Conservation (phyloP, 2,797 vertebrate species). For the Esox masquinongy region DNA sequence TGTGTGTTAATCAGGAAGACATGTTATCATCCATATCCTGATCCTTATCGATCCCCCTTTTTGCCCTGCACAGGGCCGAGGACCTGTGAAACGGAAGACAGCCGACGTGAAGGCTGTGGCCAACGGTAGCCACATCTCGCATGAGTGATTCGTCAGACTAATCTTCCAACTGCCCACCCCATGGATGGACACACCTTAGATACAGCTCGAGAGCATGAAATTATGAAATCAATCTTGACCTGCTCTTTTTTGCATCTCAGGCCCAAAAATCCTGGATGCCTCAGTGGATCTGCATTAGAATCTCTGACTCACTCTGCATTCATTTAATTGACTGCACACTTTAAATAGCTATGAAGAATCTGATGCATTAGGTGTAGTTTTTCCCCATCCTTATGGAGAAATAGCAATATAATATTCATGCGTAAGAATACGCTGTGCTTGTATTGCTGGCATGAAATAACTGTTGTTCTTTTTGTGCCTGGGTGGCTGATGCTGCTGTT, state of each 20-base stretch:
- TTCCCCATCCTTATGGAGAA: background rate
- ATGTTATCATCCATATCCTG: conserved; percentile 41
- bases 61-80: background rate
- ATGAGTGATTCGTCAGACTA: background rate
- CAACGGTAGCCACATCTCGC: background rate
- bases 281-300: background rate
- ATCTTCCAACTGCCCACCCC: background rate
- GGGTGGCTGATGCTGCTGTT: too few species aligned
- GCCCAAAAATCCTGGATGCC: too few species aligned
- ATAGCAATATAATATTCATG: background rate
- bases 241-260: too few species aligned
- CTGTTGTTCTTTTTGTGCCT: too few species aligned
- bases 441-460: background rate
- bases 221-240: background rate
- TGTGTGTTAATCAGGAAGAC: conserved; percentile 5
- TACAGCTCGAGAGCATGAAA: background rate
- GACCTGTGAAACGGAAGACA: conserved; percentile 51
- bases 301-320: background rate
- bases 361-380: background rate
- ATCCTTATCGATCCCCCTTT: conserved; percentile 45
- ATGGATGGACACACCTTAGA: background rate
- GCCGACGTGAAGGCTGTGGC: conserved; percentile 47
- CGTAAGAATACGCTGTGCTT: background rate
- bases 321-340: background rate
- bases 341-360: background rate